phyloP scores from a whole-genome alignment of 2,113 vertebrate species.

The Craseonycteris thonglongyai region DNA sequence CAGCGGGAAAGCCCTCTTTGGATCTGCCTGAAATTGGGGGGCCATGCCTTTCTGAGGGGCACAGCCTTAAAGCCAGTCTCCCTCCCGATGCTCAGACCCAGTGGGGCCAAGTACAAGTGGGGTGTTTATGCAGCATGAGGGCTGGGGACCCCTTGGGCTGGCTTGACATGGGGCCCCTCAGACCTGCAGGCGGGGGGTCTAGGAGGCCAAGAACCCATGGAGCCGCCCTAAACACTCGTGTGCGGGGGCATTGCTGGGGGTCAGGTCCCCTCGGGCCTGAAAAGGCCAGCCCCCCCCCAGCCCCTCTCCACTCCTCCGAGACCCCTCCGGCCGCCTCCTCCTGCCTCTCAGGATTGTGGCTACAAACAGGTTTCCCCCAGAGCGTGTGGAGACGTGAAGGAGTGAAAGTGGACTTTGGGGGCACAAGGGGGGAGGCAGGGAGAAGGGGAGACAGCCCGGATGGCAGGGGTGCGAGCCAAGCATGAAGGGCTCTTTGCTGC shows the following conservation, averaged over 20 bases:
- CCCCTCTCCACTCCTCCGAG: no score
- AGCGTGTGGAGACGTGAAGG: neutral
- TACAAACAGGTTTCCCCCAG: fast-evolving
- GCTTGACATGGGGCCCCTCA: neutral
- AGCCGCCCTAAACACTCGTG: neutral
- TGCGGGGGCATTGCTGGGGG: neutral
- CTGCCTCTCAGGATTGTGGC: neutral
- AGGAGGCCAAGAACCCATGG: neutral
- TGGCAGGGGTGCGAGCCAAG: neutral
- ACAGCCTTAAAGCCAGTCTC: neutral
- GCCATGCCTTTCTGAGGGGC: neutral
- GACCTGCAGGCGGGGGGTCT: neutral
- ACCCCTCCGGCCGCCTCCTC: neutral
- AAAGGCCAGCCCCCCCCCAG: neutral
- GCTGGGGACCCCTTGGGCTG: neutral
- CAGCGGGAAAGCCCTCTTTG: neutral
- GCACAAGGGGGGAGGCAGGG: neutral
- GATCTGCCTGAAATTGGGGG: no score
- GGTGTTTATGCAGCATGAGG: neutral
- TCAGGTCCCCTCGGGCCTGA: neutral
- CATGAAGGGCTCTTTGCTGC: neutral
- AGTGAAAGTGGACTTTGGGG: neutral
- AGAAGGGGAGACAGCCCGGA: neutral
- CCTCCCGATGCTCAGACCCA: neutral
- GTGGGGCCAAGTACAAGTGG: neutral